Percentiles rank a stretch among this genome's conserved stretches.
phyloP scores from a whole-genome alignment of 2,113 vertebrate species.

The Pedionomus torquatus region DNA sequence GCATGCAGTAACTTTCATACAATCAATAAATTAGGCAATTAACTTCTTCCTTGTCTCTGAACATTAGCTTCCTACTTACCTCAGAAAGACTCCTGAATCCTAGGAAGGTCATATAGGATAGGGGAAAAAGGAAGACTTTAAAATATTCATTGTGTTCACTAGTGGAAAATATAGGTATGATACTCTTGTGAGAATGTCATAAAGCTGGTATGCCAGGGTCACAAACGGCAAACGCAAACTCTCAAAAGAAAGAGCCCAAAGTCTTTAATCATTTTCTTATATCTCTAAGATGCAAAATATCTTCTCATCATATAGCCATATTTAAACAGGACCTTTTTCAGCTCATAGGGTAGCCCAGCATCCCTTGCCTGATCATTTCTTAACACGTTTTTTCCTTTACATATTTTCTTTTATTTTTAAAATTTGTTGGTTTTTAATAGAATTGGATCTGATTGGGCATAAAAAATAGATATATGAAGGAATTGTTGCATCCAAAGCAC shows the following conservation, averaged over 20 bases:
- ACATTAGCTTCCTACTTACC: background rate
- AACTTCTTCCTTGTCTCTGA: background rate
- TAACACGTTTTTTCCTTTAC: background rate
- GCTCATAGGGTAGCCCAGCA: background rate
- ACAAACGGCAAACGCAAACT: background rate
- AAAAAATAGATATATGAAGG: background rate
- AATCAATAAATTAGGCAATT: background rate
- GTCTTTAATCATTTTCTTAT: background rate
- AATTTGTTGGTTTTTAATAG: background rate
- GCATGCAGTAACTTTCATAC: background rate
- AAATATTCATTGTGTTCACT: background rate
- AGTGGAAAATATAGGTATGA: background rate
- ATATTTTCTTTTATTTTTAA: background rate
- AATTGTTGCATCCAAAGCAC: background rate
- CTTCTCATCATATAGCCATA: background rate
- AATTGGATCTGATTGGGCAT: background rate
- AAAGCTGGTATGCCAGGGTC: background rate
- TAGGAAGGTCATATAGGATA: background rate
- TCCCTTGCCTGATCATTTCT: background rate
- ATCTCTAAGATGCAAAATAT: background rate
- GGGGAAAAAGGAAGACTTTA: rapidly evolving
- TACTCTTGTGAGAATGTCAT: background rate
- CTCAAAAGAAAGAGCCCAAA: background rate
- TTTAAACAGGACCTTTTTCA: background rate
- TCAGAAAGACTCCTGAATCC: background rate